These are phyloP conservation scores for Diorhabda carinulata DNA, from an alignment of 1,140 invertebrate genomes.

Conservation along the genomic window DNA sequence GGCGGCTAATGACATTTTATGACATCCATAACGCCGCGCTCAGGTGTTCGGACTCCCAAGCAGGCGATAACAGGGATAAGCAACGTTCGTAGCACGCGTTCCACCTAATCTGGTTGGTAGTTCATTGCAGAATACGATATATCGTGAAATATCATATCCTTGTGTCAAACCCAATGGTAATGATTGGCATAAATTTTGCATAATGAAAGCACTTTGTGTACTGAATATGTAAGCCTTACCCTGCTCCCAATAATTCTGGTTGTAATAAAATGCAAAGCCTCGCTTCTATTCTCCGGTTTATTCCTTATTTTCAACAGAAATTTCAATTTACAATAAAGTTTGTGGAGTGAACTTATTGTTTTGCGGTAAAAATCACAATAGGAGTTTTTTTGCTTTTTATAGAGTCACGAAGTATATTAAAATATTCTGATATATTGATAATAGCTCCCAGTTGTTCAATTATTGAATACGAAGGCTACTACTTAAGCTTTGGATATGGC, in stretches of 20 bases:
- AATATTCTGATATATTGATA: too few relatives aligned
- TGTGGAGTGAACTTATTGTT: too few relatives aligned
- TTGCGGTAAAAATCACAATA: too few relatives aligned
- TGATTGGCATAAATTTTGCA: conserved; percentile 49
- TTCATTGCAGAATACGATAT: conserved; percentile 43
- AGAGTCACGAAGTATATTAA: too few relatives aligned
- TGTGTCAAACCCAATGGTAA: conserved; percentile 47
- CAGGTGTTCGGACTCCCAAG: conserved; percentile 45
- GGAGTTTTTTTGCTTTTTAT: too few relatives aligned
- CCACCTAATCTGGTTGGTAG: conserved; percentile 43
- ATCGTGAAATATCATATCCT: conserved; percentile 47
- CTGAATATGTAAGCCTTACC: conserved; percentile 29
- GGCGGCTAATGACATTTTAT: conserved; percentile 33
- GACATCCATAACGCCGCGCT: conserved; percentile 31
- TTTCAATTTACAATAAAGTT: not conserved
- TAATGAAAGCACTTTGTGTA: conserved; percentile 47
- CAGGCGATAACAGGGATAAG: conserved; percentile 49
- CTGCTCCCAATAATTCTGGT: conserved; percentile 31
- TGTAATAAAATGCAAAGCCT: conserved; percentile 40
- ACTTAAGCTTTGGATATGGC: too few relatives aligned
- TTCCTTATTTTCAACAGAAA: conserved; percentile 17
- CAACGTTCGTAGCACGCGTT: conserved; percentile 34
- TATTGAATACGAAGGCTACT: too few relatives aligned
- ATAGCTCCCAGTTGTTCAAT: too few relatives aligned
- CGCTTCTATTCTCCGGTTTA: conserved; percentile 11